Evolutionary conservation across 2,113 vertebrate species (phyloP).

Genomic region (Leucosticte australis): DNA sequence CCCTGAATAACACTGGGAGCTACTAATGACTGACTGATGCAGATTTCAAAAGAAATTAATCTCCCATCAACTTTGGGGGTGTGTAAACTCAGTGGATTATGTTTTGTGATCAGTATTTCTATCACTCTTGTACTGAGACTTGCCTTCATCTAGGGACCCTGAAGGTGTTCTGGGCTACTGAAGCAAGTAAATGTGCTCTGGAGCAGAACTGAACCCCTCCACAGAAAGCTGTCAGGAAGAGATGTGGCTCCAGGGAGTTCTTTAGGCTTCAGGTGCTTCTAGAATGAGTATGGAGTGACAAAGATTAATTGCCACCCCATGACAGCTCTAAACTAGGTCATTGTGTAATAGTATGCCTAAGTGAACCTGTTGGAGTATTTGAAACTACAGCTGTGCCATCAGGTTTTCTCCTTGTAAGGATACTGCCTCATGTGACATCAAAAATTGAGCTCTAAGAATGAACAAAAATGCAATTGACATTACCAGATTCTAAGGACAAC

Average conservation of each 20-base stretch:
- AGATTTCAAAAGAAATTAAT: neutral
- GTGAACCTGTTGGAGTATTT: conserved; percentile 12
- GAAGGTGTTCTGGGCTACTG: neutral
- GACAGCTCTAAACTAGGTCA: conserved; percentile 39
- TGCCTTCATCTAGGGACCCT: neutral
- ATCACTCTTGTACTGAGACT: neutral
- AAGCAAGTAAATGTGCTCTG: neutral
- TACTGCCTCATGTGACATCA: neutral
- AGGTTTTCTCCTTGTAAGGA: neutral
- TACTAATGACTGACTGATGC: neutral
- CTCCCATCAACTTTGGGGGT: neutral
- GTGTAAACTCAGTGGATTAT: neutral
- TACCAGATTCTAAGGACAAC: neutral
- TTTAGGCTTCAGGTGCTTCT: neutral
- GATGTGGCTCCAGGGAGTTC: neutral
- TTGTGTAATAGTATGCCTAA: neutral
- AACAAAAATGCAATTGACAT: neutral
- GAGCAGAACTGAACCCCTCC: neutral
- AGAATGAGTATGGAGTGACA: conserved; percentile 19
- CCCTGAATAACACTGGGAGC: neutral
- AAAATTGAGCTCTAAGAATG: neutral
- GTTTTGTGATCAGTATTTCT: neutral
- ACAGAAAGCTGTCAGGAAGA: neutral
- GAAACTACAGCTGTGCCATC: neutral
- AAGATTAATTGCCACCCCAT: conserved; percentile 13